Evolutionary conservation across 2,113 vertebrate species (phyloP), one percentile per base, ranked within the genome.

Genomic region (Muntiacus muntjak): DNA sequence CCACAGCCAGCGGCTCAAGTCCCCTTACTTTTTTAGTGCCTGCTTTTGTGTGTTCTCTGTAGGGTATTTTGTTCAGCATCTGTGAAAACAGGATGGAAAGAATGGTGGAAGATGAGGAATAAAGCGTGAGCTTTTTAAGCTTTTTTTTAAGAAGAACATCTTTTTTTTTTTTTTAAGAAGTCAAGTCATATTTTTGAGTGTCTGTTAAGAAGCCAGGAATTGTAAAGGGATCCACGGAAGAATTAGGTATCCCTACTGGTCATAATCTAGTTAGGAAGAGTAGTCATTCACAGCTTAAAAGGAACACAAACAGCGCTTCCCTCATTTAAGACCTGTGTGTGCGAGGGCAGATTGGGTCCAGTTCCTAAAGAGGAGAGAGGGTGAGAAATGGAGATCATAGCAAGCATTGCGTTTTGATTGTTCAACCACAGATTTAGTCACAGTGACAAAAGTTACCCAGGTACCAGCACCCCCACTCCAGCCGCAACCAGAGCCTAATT

Each of bases 401-500:
- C 16, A 57, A 71, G 84, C 78, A 1, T 94, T 57, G 58, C 76
- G 54, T 83, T 91, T 89, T 96, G 40, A 58, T 83, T 96, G 21
- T 98, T 89, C 96, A 96, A 79, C 16, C 30, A 50, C 58, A 96
- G 97, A 96, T 21, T 96, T 79, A 64, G 93, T 96, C 47, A 33
- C 79, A 97, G 92, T 96, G 94, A 85, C 54, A 96, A 58, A 91
- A 85, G 94, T 96, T 98, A 47, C 87, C 74, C 94, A 92, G 90
- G 96, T 98, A 78, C 58, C 93, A 95, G 95, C 94, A 54, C 94
- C 93, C 95, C 87, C 23, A 62, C 95, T 87, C 87, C 97, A 83
- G 45, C 97, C 30, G 50, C 96, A 98, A 97, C 96, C 81, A 25
- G 26, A 43, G 58, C 50, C 96, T 98, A 98, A 98, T 98, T 98